phyloP scores from a whole-genome alignment of 2,888 invertebrate genomes.

The Schizaphis graminum region DNA sequence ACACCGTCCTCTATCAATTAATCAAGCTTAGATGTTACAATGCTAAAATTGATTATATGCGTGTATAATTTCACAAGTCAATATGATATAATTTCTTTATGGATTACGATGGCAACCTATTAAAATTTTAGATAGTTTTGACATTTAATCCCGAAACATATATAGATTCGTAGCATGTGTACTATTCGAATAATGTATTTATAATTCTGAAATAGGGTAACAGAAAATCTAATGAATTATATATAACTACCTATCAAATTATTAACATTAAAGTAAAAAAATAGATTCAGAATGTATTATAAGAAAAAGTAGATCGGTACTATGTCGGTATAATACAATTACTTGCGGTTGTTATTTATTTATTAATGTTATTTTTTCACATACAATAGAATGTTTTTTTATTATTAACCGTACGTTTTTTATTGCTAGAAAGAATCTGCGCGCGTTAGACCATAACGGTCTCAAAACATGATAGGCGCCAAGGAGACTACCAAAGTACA shows the following conservation, averaged over 20 bases:
- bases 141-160: not conserved
- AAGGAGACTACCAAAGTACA: constrained; percentile 25
- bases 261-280: not conserved
- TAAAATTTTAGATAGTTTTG: not conserved
- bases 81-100: not conserved
- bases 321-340: constrained; percentile 44
- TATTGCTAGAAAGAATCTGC: constrained; percentile 29
- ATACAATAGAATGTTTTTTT: constrained; percentile 51
- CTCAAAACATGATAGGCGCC: constrained; percentile 61
- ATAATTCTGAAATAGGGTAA: not conserved
- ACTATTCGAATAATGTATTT: not conserved
- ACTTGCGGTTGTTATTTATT: constrained; percentile 45
- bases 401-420: constrained; percentile 30
- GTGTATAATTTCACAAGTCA: not conserved
- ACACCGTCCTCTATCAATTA: not conserved
- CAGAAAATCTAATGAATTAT: not conserved
- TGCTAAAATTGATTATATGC: not conserved
- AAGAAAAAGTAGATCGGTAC: not conserved
- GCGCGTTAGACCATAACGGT: constrained; percentile 56
- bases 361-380: constrained; percentile 30
- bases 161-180: not conserved
- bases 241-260: not conserved
- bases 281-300: not conserved
- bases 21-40: not conserved
- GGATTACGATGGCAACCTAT: not conserved